These are phyloP conservation scores for Isoperla grammatica DNA, from an alignment of 2,888 invertebrate genomes.

Conservation along the genomic window DNA sequence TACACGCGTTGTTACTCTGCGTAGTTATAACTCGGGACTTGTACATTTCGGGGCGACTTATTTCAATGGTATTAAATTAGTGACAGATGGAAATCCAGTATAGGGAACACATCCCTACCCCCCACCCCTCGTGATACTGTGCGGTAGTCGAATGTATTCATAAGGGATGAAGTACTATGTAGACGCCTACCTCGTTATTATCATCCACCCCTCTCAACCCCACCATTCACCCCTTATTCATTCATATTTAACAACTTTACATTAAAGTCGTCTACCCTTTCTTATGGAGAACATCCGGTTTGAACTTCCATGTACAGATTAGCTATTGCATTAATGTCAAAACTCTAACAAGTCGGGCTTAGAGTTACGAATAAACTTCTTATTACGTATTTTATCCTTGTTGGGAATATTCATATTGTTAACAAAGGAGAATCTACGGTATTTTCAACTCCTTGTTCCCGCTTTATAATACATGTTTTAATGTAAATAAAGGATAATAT, in stretches of 20 bases:
- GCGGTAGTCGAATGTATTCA: slow-evolving; percentile 17
- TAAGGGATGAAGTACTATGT: slow-evolving; percentile 14
- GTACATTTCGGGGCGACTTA: not conserved
- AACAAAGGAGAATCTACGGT: too few species aligned
- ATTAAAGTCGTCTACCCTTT: slow-evolving; percentile 23
- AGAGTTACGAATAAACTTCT: slow-evolving; percentile 7
- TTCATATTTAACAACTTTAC: slow-evolving; percentile 22
- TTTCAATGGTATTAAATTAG: slow-evolving; percentile 22
- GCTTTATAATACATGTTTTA: too few species aligned
- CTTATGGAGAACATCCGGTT: slow-evolving; percentile 15
- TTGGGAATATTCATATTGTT: not conserved
- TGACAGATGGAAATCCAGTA: slow-evolving; percentile 24
- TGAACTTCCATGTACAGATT: slow-evolving; percentile 7
- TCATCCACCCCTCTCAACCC: slow-evolving; percentile 1
- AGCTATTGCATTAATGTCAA: slow-evolving; percentile 16
- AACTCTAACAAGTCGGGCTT: slow-evolving; percentile 12
- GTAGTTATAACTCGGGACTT: too few species aligned
- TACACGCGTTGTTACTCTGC: too few species aligned
- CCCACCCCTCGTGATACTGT: slow-evolving; percentile 16
- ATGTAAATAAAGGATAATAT: too few species aligned
- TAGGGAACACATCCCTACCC: slow-evolving; percentile 11
- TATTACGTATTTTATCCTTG: slow-evolving; percentile 9
- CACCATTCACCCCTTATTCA: slow-evolving; percentile 17
- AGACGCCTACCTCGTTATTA: slow-evolving; percentile 17
- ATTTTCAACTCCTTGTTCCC: too few species aligned